Percentiles rank a stretch among this genome's conserved stretches.
Evolutionary conservation across 2,113 vertebrate genomes (phyloP).

Genomic region (Labeo catla): DNA sequence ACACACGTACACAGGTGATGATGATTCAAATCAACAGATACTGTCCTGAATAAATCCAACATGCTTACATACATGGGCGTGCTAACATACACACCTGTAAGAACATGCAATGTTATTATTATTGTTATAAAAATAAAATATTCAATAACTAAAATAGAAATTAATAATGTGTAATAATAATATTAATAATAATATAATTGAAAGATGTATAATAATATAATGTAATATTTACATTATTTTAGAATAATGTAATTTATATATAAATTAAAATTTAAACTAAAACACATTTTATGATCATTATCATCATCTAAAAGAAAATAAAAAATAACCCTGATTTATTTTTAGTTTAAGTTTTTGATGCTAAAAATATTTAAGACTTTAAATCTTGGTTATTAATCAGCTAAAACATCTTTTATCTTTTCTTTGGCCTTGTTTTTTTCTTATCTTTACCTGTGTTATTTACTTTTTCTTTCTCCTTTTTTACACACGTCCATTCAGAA

Average conservation of each 20-base stretch:
- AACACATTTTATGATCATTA: no score
- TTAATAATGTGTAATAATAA: no score
- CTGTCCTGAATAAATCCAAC: background rate
- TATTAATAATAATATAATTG: no score
- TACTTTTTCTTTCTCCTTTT: background rate
- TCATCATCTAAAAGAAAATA: background rate
- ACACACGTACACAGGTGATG: background rate
- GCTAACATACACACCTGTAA: no score
- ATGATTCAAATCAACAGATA: background rate
- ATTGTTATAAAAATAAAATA: background rate
- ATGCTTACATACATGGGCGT: background rate
- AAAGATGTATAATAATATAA: no score
- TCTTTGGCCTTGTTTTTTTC: background rate
- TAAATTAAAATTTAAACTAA: no score
- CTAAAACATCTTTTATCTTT: background rate
- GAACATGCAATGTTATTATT: background rate
- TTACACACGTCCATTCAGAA: background rate
- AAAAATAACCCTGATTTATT: background rate
- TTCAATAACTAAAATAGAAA: no score
- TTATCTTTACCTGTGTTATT: background rate
- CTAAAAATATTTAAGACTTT: background rate
- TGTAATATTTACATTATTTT: background rate
- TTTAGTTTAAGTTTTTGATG: background rate
- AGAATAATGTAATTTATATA: no score
- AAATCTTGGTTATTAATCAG: background rate